Conservation (phyloP, 2,113 vertebrate species). For the Brienomyrus longianalis region DNA sequence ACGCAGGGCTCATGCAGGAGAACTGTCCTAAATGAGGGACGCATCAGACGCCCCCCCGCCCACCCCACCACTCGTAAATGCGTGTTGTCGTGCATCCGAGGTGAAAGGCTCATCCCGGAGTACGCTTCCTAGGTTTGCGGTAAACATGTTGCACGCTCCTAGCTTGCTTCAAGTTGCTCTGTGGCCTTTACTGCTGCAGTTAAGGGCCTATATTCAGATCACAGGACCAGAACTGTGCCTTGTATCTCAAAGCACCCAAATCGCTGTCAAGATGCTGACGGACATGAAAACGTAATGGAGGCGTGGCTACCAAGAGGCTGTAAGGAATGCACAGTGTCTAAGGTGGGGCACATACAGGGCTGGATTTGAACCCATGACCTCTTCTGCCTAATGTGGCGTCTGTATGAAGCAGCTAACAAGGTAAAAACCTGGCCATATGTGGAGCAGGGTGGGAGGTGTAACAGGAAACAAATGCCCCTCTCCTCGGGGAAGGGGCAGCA, state of each 20-base stretch:
- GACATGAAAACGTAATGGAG: background rate
- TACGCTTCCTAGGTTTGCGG: background rate
- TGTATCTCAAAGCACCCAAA: background rate
- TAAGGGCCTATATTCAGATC: background rate
- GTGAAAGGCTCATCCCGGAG: background rate
- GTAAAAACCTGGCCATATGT: background rate
- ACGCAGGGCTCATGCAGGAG: background rate
- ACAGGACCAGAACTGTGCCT: background rate
- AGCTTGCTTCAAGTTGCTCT: background rate
- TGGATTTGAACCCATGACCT: background rate
- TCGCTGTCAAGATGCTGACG: background rate
- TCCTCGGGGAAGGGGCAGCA: constrained; percentile 43
- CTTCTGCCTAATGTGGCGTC: background rate
- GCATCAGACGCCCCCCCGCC: too few relatives aligned
- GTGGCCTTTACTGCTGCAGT: background rate
- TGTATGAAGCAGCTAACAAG: background rate
- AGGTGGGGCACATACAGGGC: background rate
- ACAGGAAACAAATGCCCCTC: constrained; percentile 39
- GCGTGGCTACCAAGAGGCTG: background rate
- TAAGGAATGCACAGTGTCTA: background rate
- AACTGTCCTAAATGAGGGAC: background rate
- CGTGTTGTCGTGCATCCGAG: background rate
- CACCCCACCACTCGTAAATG: background rate
- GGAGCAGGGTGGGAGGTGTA: background rate
- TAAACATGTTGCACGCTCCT: too few relatives aligned